These are phyloP conservation scores for Drosophila tsacasi DNA, from an alignment of 1,140 invertebrate genomes.

Conservation along the genomic window DNA sequence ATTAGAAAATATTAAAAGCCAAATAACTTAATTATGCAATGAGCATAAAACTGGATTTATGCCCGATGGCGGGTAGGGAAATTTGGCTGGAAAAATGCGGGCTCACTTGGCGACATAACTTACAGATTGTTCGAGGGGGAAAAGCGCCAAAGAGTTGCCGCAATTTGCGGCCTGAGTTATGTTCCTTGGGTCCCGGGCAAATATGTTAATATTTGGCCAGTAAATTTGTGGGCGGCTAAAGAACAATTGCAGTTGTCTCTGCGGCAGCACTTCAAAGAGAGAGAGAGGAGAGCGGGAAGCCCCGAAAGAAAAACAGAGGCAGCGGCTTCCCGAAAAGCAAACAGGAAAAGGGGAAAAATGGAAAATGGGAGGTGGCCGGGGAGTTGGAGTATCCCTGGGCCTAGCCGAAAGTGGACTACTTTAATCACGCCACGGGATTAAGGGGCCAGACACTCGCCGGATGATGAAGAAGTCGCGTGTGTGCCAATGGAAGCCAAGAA, in stretches of 20 bases:
- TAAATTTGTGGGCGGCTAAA: conserved; percentile 56
- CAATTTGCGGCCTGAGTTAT: conserved; percentile 68
- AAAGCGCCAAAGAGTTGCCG: conserved; percentile 48
- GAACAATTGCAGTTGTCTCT: conserved; percentile 62
- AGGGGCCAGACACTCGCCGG: conserved; percentile 58
- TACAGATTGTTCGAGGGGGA: conserved; percentile 44
- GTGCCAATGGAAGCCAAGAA: conserved; percentile 8
- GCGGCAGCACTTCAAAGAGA: conserved; percentile 61
- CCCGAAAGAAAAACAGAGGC: conserved; percentile 34
- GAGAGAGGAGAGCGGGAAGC: background rate
- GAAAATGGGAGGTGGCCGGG: background rate
- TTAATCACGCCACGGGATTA: conserved; percentile 83
- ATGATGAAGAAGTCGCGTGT: conserved; percentile 83
- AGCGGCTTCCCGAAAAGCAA: conserved; percentile 52
- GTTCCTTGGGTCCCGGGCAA: conserved; percentile 44
- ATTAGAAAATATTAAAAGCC: conserved; percentile 73
- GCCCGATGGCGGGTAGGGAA: conserved; percentile 42
- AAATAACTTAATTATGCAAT: conserved; percentile 76
- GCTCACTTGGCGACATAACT: conserved; percentile 68
- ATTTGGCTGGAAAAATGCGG: conserved; percentile 30
- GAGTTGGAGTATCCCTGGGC: conserved; percentile 27
- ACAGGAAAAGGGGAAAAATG: conserved; percentile 27
- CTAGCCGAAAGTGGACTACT: conserved; percentile 68
- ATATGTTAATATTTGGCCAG: conserved; percentile 81
- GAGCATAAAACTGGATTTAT: conserved; percentile 60